Evolutionary conservation across 2,888 invertebrate species (phyloP), one percentile per base, ranked within the genome.

Genomic region (Cheilosia scutellata): DNA sequence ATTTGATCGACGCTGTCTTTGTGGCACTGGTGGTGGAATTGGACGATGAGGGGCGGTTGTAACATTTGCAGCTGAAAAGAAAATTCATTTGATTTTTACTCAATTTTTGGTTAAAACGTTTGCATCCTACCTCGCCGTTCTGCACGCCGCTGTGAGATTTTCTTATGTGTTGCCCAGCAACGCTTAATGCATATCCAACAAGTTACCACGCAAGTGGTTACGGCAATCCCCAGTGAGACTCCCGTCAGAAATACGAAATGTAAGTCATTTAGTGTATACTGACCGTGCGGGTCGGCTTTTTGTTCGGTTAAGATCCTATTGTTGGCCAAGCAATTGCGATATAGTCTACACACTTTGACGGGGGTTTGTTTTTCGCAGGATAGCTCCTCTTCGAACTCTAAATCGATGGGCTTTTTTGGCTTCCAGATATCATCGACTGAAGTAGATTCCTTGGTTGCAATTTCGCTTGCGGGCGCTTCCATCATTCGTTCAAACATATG

Each of bases 191-290:
- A 91, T 1, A 91, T 77, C 2, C 89, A 88, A 80, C 89, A 91
- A 16, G 89, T 89, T 4, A 90, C 83, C 58, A 91, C 88, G 55
- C 89, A 89, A 16, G 90, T 89, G 53, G 90, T 88, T 68, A 89
- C 71, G 20, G 90, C 89, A 40, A 90, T 88, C 51, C 92, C 92
- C 2, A 91, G 86, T 16, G 90, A 89, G 2, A 89, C 88, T 2
- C 91, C 91, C 63, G 91, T 88, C 0, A 90, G 87, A 53, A 91
- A 91, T 13, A 90, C 90, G 77, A 91, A 88, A 68, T 90, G 89
- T 6, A 91, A 83, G 74, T 91, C 91, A 53, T 90, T 87, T 77
- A 90, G 88, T 11, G 90, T 89, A 60, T 88, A 90, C 74, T 86
- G 82, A 33, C 72, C 31, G 7, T 49, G 51, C 11, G 27, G 51